Base-by-base conservation (phyloP, 2,113 vertebrate genomes). In the Cyanoderma ruficeps region DNA sequence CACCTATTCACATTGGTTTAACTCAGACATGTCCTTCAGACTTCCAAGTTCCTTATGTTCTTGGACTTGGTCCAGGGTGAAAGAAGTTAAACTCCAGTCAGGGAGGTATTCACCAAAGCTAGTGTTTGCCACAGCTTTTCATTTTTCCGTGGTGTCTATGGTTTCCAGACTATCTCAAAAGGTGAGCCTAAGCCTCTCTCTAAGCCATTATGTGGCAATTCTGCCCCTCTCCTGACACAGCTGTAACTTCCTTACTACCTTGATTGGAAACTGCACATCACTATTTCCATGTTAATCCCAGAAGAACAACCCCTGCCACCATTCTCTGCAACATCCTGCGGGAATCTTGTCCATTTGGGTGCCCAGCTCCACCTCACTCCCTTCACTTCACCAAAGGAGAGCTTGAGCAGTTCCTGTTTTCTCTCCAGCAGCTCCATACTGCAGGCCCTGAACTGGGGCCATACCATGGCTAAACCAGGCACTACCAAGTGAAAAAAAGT, bases 321-420 rank as follows among this genome's bases (percentile, higher is more conserved):
- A 19, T 24, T 30, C 46, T 44, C 15, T 33, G 28, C 22, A 65
- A 76, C 16, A 47, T 13, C 33, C 33, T 56, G 46, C n/a, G 84
- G 50, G 28, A 68, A 70, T 78, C 37, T 14, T 49, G 30, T 56
- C 24, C 1, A 1, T 16, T 31, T 75, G 74, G 8, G 65, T n/a
- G 37, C 27, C 27, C 44, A 82, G 53, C 12, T 41, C 28, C 49
- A 76, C 31, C 33, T 60, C 67, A 35, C 16, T 75, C n/a, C 41
- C 27, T 52, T 52, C 46, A 28, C 60, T 68, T 56, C 4, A 86
- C 24, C 39, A 64, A 37, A 87, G 53, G 56, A 44, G 44, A 35
- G 39, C 46, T 74, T 0, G 0, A 61, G 27, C n/a, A 69, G 13
- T 9, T 79, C n/a, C 25, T 2, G 0, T 16, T 44, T 60, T 21